Evolutionary conservation across 2,113 vertebrate species (phyloP), one percentile per base, ranked within the genome.

Genomic region (Eulemur rufifrons): DNA sequence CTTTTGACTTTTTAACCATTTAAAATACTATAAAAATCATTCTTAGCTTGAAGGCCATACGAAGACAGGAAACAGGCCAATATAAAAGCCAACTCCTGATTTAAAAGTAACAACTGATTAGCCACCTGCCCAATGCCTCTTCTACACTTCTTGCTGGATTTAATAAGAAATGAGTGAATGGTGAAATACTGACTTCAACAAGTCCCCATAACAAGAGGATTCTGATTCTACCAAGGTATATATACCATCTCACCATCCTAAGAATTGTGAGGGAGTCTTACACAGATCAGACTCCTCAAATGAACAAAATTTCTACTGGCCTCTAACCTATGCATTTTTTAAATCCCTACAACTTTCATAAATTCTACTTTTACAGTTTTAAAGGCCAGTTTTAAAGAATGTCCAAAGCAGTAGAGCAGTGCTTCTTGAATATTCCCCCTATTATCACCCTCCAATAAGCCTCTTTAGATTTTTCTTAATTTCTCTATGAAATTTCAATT

Each of bases 101-200:
- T 95, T 92, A 78, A 96, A 90, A 94, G 17, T 64, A 37, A 59
- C n/a, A 77, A 64, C 39, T 69, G 17, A 87, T 84, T 73, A 86
- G 56, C 71, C 45, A 74, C 20, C 66, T 82, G 52, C 37, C 23
- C 20, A 56, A 76, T 63, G 27, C 13, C 39, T 95, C 29, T 69
- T 76, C 39, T 89, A 34, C 47, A 86, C 6, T 74, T 88, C 42
- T 94, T 78, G 52, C 17, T 71, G 6, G 76, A 86, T 92, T 92
- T 93, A 85, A 15, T 78, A 39, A 93, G 52, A 84, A 82, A 88
- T 81, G 37, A 85, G 21, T 45, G 92, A 25, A 87, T 34, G n/a
- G 3, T 45, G 76, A 93, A 96, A 88, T 50, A 95, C 20, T 90
- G 64, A 94, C 39, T 92, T 90, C 37, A 88, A 47, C 13, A 80